phyloP scores from a whole-genome alignment of 2,797 vertebrate genomes.

The Falco berigora region DNA sequence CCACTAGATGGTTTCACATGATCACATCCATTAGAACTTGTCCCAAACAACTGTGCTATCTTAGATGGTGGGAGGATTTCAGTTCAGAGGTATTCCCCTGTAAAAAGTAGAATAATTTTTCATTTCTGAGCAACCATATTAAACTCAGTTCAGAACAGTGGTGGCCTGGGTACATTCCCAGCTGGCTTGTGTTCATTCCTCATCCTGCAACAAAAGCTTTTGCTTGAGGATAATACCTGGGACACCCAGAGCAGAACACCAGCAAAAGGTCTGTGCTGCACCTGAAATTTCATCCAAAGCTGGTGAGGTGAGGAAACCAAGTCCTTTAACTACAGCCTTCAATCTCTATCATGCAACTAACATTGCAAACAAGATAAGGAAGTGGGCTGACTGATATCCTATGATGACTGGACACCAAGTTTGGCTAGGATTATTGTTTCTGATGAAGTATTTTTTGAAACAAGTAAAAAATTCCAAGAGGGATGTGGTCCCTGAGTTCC shows the following conservation, averaged over 20 bases:
- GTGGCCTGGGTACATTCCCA: not conserved
- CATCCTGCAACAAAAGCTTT: not conserved
- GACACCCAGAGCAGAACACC: not conserved
- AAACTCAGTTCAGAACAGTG: not conserved
- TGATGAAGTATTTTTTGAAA: not conserved
- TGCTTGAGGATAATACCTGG: not conserved
- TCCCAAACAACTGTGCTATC: not conserved
- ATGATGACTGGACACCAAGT: rapidly evolving
- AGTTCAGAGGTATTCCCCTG: not conserved
- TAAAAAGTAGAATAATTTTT: not conserved
- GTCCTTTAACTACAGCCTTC: not conserved
- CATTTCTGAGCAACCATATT: not conserved
- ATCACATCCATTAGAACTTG: not conserved
- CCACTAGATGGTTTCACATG: not conserved
- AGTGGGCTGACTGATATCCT: not conserved
- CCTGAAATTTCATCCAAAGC: not conserved
- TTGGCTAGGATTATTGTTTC: not conserved
- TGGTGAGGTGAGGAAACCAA: not conserved
- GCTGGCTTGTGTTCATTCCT: not conserved
- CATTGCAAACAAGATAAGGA: not conserved
- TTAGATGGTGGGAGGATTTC: not conserved
- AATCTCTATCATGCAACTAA: not conserved
- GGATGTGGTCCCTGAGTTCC: not conserved
- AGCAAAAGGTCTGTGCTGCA: not conserved
- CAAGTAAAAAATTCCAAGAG: not conserved